A percentile compares a stretch with the other conserved stretches of the same genome.
Evolutionary conservation across 2,113 vertebrate genomes (phyloP).

Genomic region (Takifugu bimaculatus): DNA sequence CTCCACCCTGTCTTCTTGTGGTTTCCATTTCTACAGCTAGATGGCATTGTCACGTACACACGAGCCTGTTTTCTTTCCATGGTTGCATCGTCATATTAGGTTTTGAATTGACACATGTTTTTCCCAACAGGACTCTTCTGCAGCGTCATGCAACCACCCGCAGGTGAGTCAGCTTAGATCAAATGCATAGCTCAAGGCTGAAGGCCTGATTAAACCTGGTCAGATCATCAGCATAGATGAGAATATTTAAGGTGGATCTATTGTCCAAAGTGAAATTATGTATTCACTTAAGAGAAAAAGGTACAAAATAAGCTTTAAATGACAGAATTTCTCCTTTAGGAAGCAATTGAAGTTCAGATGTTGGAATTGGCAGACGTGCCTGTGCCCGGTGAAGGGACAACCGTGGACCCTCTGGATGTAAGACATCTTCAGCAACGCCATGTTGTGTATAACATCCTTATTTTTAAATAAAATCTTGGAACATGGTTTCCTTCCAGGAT

Average conservation of each 20-base stretch:
- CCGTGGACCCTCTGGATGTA: slow-evolving; percentile 48
- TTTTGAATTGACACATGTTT: too few species aligned
- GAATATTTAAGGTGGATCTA: too few species aligned
- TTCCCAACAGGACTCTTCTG: slow-evolving; percentile 15
- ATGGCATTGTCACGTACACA: too few species aligned
- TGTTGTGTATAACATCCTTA: background rate
- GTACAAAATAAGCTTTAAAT: background rate
- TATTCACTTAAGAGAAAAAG: too few species aligned
- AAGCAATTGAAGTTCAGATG: slow-evolving; percentile 39
- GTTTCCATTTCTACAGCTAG: too few species aligned
- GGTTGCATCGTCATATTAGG: too few species aligned
- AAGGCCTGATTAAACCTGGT: too few species aligned
- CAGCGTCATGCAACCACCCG: background rate
- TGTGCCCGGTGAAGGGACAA: slow-evolving; percentile 19
- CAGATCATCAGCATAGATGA: too few species aligned
- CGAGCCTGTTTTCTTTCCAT: too few species aligned
- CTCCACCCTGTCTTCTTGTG: too few species aligned
- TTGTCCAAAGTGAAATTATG: too few species aligned
- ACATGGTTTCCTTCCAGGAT: slow-evolving; percentile 45
- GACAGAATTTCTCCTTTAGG: slow-evolving; percentile 12
- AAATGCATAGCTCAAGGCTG: too few species aligned
- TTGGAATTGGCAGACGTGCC: slow-evolving; percentile 46
- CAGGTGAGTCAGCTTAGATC: slow-evolving; percentile 10
- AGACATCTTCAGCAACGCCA: background rate
- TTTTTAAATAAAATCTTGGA: background rate